Evolutionary conservation across 2,888 invertebrate species (phyloP), one percentile per base, ranked within the genome.

Genomic region (Perithous albicinctus): DNA sequence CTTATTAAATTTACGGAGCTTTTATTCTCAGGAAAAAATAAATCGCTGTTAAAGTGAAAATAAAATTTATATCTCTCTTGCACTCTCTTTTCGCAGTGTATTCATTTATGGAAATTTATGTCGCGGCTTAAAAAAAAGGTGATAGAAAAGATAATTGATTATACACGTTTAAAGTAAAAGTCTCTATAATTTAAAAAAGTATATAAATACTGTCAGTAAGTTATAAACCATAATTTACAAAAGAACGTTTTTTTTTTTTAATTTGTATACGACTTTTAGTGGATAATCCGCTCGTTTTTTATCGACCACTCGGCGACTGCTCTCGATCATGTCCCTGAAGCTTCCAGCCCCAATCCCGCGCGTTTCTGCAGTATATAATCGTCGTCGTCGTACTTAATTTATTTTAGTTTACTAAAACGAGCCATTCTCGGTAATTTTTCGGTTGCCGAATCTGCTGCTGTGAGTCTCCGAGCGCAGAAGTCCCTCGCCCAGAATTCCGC

Each of bases 371-470:
- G 38, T 67, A 59, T 67, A 59, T 51, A 46, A 59, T n/a, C 41
- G 70, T 80, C 80, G 87, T 88, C 87, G 87, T 88, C 86, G 90
- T 91, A 90, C 90, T 90, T 91, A 91, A 91, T 90, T 90, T 89
- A 90, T 90, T 90, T 85, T 89, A 87, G 84, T 83, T 84, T 80
- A 80, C 69, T 83, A 59, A 75, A 61, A 23, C 46, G 69, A 51
- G 67, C 75, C 43, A 64, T 70, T 63, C 64, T 64, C 51, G 56
- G 38, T 66, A 23, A 74, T 23, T 5, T 51, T 64, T 48, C 20
- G 5, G n/a, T 20, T n/a, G 54, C 38, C 51, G 43, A 54, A 35
- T 26, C 26, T 23, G 23, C 26, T 23, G 23, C 63, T 41, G 54
- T 77, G 75, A 26, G 41, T 64, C 46, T 41, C 20, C 43, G 18